Evolutionary conservation across 2,888 invertebrate genomes (phyloP).

Genomic region (Lasioglossum figueresi): DNA sequence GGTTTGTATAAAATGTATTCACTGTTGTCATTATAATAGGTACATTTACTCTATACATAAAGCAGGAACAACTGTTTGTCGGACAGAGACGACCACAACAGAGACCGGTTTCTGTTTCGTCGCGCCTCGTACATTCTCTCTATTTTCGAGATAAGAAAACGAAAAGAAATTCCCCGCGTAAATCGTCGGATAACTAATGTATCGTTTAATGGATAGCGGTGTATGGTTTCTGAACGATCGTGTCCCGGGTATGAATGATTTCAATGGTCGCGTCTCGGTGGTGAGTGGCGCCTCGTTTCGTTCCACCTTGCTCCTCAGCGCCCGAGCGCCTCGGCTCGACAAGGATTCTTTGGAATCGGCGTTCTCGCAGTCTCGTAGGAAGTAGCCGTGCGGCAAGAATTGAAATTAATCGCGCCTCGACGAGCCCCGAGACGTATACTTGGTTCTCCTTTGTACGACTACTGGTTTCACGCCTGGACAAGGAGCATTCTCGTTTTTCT

Average conservation of each 20-base stretch:
- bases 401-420: slow-evolving; percentile 73
- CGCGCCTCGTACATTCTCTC: background rate
- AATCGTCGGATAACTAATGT: slow-evolving; percentile 31
- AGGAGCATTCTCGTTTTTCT: slow-evolving; percentile 8
- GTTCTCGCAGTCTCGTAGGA: slow-evolving; percentile 68
- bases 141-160: background rate
- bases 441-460: slow-evolving; percentile 43
- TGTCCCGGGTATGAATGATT: slow-evolving; percentile 63
- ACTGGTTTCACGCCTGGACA: slow-evolving; percentile 49
- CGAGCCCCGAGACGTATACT: slow-evolving; percentile 27
- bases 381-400: slow-evolving; percentile 75
- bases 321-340: slow-evolving; percentile 37
- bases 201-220: slow-evolving; percentile 61
- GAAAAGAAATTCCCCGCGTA: background rate
- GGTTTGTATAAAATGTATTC: too few species aligned
- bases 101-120: background rate
- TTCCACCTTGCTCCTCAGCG: slow-evolving; percentile 32
- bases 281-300: slow-evolving; percentile 62
- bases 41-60: too few species aligned
- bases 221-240: slow-evolving; percentile 57
- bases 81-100: background rate
- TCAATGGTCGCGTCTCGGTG: slow-evolving; percentile 51
- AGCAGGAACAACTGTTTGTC: background rate
- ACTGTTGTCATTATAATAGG: too few species aligned
- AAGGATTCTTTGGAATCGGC: slow-evolving; percentile 69